Percentiles rank a stretch among this genome's conserved stretches.
phyloP scores from a whole-genome alignment of 2,113 vertebrate species.

The Uria aalge region DNA sequence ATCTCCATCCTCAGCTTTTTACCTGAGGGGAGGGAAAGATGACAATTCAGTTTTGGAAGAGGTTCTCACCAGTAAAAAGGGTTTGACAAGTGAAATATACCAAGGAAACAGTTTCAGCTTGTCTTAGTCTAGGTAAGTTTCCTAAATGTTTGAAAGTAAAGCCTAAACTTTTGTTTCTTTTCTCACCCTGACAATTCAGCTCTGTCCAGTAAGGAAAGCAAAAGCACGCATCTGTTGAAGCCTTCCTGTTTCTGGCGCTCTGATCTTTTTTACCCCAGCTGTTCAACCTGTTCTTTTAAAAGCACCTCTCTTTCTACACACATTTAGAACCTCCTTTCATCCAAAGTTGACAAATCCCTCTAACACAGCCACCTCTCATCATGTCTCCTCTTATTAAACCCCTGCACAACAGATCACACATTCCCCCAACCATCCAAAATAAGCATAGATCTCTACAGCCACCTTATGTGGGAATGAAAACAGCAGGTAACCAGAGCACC shows the following conservation, averaged over 20 bases:
- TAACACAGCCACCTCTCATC: background rate
- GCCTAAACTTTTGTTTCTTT: background rate
- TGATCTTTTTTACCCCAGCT: background rate
- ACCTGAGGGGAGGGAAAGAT: background rate
- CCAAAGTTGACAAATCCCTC: background rate
- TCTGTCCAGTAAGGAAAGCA: background rate
- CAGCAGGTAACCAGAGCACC: accelerated
- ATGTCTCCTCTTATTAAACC: background rate
- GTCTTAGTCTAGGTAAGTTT: background rate
- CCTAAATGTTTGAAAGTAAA: background rate
- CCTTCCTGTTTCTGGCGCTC: background rate
- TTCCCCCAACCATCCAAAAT: background rate
- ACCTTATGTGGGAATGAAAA: background rate
- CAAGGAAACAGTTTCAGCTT: background rate
- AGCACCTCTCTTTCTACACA: background rate
- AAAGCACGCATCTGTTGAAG: background rate
- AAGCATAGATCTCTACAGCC: background rate
- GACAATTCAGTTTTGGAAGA: background rate
- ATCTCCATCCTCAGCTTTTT: constrained; percentile 2
- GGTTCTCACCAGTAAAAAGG: background rate
- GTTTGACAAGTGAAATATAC: background rate
- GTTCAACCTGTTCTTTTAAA: background rate
- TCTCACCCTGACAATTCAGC: background rate
- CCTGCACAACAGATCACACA: background rate
- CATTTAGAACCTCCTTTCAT: background rate